Base-by-base conservation (phyloP, 2,888 invertebrate genomes). In the Scaptomyza cyrtandrae region DNA sequence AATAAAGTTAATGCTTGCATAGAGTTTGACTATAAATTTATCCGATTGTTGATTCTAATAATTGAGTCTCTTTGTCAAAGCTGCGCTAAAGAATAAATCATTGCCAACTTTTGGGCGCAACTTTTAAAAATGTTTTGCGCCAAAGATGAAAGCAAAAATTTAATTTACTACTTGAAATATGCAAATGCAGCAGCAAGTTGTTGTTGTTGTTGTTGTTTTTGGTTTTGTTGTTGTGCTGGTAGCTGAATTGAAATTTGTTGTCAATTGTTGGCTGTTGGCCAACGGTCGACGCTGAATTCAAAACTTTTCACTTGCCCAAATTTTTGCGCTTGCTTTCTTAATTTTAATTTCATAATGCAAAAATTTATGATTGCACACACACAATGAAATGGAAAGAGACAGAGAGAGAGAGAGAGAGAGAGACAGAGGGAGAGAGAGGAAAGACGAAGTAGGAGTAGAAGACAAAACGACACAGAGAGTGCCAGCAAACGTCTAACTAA, bases 291-390 rank as follows among this genome's bases (percentile, higher is more conserved):
- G 19, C 53, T 45, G 45, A 37, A 61, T 48, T 55, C 54, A 77
- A 72, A 75, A 75, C 50, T 78, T 78, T 68, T 49, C 53, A 46
- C 49, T 73, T 43, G 49, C 54, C 52, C 53, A 35, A 48, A 35
- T 33, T 13, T 16, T 35, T 19, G 13, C 58, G 56, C 60, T 78
- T 64, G 52, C 46, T 35, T 79, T 75, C 62, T 61, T 70, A 62
- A 78, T 79, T 79, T 75, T 75, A 77, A 77, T 77, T 75, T 71
- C 55, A 77, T 77, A 79, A 77, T 71, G 71, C 64, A 63, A 59
- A 76, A 75, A 79, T 79, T 71, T 79, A 75, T 76, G 63, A 71
- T 79, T 66, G 56, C 59, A 45, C 37, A 53, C 44, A 57, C 52
- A 67, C 37, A 69, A 35, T 39, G 16, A 37, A 10, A 24, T n/a